A percentile compares a stretch with the other conserved stretches of the same genome.
These are phyloP conservation scores for Clusia tigrina DNA, from an alignment of 2,888 invertebrate species.

Conservation along the genomic window DNA sequence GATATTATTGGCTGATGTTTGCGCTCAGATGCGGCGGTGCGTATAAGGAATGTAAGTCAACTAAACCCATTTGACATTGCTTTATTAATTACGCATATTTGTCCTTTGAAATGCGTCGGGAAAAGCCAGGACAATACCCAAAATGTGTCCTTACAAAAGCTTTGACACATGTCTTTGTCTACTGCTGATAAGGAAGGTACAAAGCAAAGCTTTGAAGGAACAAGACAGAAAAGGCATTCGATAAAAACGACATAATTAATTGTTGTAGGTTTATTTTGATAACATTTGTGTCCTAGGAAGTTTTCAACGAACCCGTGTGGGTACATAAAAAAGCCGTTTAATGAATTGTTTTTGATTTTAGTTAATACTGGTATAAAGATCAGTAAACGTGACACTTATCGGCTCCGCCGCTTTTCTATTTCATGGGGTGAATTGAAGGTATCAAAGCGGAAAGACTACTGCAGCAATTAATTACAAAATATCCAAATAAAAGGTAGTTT, in stretches of 20 bases:
- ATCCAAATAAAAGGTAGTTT: no score
- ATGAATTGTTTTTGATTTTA: conserved; percentile 15
- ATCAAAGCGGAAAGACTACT: no score
- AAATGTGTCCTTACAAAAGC: neutral
- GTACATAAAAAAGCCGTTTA: conserved; percentile 13
- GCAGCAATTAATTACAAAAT: no score
- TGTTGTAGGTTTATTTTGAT: conserved; percentile 13
- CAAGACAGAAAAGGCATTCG: conserved; percentile 1
- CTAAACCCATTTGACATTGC: conserved; percentile 13
- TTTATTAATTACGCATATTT: conserved; percentile 21
- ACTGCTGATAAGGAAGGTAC: neutral
- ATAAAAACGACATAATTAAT: conserved; percentile 24
- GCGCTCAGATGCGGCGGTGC: neutral
- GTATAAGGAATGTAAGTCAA: neutral
- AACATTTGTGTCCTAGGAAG: neutral
- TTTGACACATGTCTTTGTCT: conserved; percentile 1
- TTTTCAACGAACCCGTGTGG: neutral
- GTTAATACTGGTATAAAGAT: no score
- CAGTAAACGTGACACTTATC: no score
- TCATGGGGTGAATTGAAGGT: no score
- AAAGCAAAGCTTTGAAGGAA: neutral
- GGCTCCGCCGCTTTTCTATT: no score
- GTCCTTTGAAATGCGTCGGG: neutral
- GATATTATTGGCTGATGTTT: no score
- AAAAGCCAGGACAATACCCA: neutral